These are phyloP conservation scores for Euplexia lucipara DNA, from an alignment of 2,888 invertebrate species.

Conservation along the genomic window DNA sequence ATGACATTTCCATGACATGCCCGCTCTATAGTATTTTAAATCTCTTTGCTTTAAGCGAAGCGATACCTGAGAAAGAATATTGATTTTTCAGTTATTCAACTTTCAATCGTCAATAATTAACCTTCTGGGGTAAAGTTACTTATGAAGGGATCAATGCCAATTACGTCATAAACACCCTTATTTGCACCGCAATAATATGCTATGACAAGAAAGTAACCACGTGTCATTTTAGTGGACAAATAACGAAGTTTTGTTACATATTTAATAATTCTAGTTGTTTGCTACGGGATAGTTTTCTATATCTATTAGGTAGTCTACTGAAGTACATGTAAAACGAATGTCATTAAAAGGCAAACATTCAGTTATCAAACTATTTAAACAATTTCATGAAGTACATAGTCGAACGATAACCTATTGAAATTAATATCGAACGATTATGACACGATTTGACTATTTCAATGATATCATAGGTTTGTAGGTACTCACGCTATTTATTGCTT, in stretches of 20 bases:
- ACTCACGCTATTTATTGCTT: slow-evolving; percentile 7
- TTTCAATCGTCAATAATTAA: too few species aligned
- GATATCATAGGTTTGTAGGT: slow-evolving; percentile 28
- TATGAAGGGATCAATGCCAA: too few species aligned
- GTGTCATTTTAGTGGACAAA: slow-evolving; percentile 4
- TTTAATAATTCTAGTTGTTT: background rate
- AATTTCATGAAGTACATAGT: slow-evolving; percentile 61
- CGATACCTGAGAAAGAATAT: too few species aligned
- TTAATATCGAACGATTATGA: slow-evolving; percentile 54
- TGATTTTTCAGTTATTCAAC: too few species aligned
- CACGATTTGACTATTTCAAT: slow-evolving; percentile 45
- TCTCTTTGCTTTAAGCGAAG: too few species aligned
- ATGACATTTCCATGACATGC: too few species aligned
- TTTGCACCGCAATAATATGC: background rate
- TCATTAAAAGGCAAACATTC: slow-evolving; percentile 30
- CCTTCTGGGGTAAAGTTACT: too few species aligned
- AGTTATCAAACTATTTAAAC: slow-evolving; percentile 55
- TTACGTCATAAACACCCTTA: background rate
- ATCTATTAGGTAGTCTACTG: slow-evolving; percentile 16
- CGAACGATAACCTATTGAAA: slow-evolving; percentile 64
- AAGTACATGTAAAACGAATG: slow-evolving; percentile 14
- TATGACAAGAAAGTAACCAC: slow-evolving; percentile 8
- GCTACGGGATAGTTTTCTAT: background rate
- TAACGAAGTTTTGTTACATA: background rate
- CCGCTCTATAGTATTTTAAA: too few species aligned